Evolutionary conservation across 2,113 vertebrate species (phyloP).

Genomic region (Elanus axillaris): DNA sequence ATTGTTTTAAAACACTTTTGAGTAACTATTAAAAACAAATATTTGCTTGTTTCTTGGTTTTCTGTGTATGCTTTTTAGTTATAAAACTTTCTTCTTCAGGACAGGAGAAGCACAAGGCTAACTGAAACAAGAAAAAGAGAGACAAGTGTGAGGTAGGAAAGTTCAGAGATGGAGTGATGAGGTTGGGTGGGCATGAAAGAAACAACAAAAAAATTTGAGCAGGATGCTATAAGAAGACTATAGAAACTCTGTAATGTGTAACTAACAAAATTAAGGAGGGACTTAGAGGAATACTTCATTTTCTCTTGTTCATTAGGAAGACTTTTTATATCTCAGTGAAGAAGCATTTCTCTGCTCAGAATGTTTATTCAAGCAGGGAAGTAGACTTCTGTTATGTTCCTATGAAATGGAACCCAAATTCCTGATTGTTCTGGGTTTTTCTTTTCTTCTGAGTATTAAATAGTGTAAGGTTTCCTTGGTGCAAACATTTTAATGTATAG

Average conservation of each 20-base stretch:
- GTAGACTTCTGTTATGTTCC: background rate
- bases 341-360: background rate
- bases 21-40: background rate
- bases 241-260: background rate
- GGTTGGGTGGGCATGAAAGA: background rate
- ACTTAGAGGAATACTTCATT: background rate
- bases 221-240: rapidly evolving
- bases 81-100: background rate
- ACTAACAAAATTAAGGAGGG: background rate
- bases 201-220: background rate
- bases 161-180: background rate
- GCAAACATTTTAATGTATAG: background rate
- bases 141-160: background rate
- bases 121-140: background rate
- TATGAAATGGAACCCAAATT: background rate
- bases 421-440: background rate
- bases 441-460: background rate
- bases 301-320: background rate
- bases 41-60: background rate
- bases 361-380: background rate
- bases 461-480: background rate
- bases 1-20: background rate
- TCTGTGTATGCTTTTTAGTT: background rate
- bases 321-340: background rate
- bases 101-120: background rate